Percentiles rank a stretch among this genome's conserved stretches.
These are phyloP conservation scores for Parthenolecanium corni DNA, from an alignment of 2,888 invertebrate species.

Conservation along the genomic window DNA sequence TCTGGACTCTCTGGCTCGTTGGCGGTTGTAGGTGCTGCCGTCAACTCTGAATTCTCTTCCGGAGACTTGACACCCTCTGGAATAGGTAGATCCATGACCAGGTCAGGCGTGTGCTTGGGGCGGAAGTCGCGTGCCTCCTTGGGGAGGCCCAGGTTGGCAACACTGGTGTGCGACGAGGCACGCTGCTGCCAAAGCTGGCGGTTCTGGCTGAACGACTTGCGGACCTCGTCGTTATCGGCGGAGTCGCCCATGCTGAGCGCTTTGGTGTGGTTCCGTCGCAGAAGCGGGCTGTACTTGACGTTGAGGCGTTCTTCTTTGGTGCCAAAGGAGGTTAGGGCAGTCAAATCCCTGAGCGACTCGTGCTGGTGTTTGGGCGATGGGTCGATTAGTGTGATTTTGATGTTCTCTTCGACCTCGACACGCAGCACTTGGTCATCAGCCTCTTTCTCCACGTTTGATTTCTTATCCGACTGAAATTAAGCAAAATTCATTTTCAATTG, in stretches of 20 bases:
- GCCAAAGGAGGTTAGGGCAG: constrained; percentile 2
- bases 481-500: no score
- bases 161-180: constrained; percentile 45
- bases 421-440: constrained; percentile 31
- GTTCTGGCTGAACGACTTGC: constrained; percentile 42
- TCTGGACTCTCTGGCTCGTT: constrained; percentile 47
- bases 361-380: constrained; percentile 32
- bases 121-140: constrained; percentile 7
- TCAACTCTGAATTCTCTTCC: constrained; percentile 1
- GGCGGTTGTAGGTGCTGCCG: constrained; percentile 16
- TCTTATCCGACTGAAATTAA: neutral
- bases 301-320: constrained; percentile 10
- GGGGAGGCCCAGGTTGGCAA: constrained; percentile 26
- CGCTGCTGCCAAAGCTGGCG: constrained; percentile 52
- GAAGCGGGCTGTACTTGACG: constrained; percentile 7
- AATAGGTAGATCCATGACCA: constrained; percentile 71
- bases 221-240: constrained; percentile 24
- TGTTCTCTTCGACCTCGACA: constrained; percentile 28
- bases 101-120: constrained; percentile 51
- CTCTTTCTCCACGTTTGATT: constrained; percentile 15
- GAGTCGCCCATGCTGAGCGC: constrained; percentile 29
- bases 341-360: neutral
- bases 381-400: constrained; percentile 32
- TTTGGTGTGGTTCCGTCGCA: constrained; percentile 28
- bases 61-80: constrained; percentile 31